Evolutionary conservation across 1,140 invertebrate species (phyloP).

Genomic region (Tetramorium simillimum): DNA sequence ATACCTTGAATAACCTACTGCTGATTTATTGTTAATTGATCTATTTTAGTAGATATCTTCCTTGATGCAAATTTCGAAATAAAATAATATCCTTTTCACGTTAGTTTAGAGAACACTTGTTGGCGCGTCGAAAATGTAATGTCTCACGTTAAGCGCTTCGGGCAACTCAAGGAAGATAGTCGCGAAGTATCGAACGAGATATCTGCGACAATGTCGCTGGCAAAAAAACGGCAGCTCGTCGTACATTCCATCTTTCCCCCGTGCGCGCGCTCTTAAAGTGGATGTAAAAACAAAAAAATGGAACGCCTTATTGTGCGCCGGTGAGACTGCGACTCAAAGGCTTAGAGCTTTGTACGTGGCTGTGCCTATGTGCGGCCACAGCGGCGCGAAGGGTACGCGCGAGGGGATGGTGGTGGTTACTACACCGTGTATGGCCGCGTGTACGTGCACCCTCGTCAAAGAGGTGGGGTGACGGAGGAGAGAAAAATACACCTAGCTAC

Average conservation of each 20-base stretch:
- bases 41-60: background rate
- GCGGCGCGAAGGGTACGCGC: conserved; percentile 69
- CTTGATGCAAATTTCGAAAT: background rate
- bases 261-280: conserved; percentile 62
- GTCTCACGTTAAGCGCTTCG: background rate
- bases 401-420: conserved; percentile 79
- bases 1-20: background rate
- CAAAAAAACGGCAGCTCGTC: conserved; percentile 34
- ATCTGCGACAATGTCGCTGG: background rate
- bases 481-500: conserved; percentile 85
- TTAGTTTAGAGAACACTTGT: background rate
- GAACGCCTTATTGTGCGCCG: conserved; percentile 84
- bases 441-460: conserved; percentile 73
- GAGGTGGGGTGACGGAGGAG: conserved; percentile 78
- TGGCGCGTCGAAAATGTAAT: background rate
- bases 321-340: conserved; percentile 85
- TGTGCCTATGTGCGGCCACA: conserved; percentile 77
- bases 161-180: background rate
- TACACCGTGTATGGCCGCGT: conserved; percentile 76
- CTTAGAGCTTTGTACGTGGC: conserved; percentile 84
- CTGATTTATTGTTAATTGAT: background rate
- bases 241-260: background rate
- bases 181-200: conserved; percentile 10
- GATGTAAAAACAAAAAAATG: conserved; percentile 80
- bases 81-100: background rate